Evolutionary conservation across 2,888 invertebrate species (phyloP).

Genomic region (Taphrorychus bicolor): DNA sequence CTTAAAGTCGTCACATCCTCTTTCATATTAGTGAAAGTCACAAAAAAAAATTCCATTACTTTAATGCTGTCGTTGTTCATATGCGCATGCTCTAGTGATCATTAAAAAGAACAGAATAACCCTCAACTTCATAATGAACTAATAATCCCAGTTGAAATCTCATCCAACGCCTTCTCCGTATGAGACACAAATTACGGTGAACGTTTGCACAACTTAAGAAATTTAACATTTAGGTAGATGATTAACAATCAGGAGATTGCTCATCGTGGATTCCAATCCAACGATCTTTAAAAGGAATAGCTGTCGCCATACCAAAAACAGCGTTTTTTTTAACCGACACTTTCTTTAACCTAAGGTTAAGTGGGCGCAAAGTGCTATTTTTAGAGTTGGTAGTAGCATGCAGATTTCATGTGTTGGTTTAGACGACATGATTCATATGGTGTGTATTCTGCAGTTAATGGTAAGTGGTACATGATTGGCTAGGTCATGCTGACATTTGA

Average conservation of each 20-base stretch:
- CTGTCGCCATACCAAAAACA: constrained; percentile 30
- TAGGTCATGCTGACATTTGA: not conserved
- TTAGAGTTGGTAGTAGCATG: constrained; percentile 25
- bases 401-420: constrained; percentile 29
- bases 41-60: too few species aligned
- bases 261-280: constrained; percentile 34
- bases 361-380: constrained; percentile 30
- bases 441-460: constrained; percentile 8
- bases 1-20: too few species aligned
- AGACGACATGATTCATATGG: constrained; percentile 21
- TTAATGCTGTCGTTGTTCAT: too few species aligned
- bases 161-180: not conserved
- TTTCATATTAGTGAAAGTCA: not conserved
- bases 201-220: constrained; percentile 22
- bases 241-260: constrained; percentile 33
- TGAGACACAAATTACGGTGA: not conserved
- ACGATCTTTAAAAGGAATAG: constrained; percentile 26
- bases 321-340: constrained; percentile 29
- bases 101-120: too few species aligned
- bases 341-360: constrained; percentile 35
- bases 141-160: not conserved
- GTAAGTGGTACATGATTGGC: constrained; percentile 3
- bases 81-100: too few species aligned
- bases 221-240: constrained; percentile 31
- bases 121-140: too few species aligned